These are phyloP conservation scores for Chelon auratus DNA, from an alignment of 2,797 vertebrate species.

Conservation along the genomic window DNA sequence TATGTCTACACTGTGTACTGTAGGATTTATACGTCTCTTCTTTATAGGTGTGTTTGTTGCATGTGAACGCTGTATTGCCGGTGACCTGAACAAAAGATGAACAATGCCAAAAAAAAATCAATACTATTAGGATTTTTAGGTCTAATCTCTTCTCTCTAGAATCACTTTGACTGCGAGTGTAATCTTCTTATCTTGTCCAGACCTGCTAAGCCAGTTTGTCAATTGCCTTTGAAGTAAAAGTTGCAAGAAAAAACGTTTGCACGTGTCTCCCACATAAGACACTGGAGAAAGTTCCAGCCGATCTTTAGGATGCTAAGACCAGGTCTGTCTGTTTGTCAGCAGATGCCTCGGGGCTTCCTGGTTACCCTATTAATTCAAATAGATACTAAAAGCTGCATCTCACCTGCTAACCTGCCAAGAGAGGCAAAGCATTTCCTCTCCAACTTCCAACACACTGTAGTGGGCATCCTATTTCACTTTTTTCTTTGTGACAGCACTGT, in stretches of 20 bases:
- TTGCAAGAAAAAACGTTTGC: neutral
- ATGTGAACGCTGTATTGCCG: too few relatives aligned
- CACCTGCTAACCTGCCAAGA: constrained; percentile 25
- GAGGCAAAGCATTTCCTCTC: constrained; percentile 12
- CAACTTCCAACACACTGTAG: constrained; percentile 10
- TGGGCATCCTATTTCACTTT: neutral
- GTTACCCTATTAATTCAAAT: constrained; percentile 18
- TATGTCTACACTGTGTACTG: neutral
- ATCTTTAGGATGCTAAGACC: neutral
- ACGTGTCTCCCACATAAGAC: neutral
- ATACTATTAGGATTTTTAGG: neutral
- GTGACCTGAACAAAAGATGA: neutral
- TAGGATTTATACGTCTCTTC: neutral
- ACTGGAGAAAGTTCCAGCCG: neutral
- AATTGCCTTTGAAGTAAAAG: constrained; percentile 24
- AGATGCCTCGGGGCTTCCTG: constrained; percentile 1
- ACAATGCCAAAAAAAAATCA: neutral
- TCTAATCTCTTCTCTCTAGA: constrained; percentile 24
- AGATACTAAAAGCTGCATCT: constrained; percentile 10
- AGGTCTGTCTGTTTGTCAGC: constrained; percentile 29
- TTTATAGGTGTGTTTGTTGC: neutral
- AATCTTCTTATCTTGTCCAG: constrained; percentile 38
- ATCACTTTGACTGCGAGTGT: constrained; percentile 27
- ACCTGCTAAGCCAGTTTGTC: constrained; percentile 31
- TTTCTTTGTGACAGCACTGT: neutral